Base-by-base conservation (phyloP, 2,888 invertebrate species). In the Alviniconcha strummeri region DNA sequence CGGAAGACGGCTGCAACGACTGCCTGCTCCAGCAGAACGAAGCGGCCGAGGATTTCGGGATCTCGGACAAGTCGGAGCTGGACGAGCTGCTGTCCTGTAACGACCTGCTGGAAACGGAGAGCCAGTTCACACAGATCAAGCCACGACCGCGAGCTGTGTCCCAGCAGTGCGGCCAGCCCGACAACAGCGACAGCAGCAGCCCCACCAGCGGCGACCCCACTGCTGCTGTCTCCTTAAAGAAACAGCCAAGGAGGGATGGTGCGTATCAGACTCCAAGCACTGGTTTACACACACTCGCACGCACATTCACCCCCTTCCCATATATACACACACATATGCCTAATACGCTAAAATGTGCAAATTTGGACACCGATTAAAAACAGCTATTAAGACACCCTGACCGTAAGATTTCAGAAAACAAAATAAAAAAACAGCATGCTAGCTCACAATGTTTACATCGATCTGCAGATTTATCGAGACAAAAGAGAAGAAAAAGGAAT, bases 241-340 rank as follows among this genome's bases (percentile, higher is more conserved):
- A 52, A 52, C 57, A 52, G 4, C 52, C 57, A 19, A 78, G 52
- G 15, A 78, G 78, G 64, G 78, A 78, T 64, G 78, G 78, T 64
- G 36, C 3, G 36, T 36, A 36, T 36, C 36, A 36, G 36, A 36
- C 36, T 36, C 36, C 36, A 36, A 36, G 36, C 36, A 36, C 36
- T 36, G 3, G 36, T 36, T 36, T 36, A 36, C 36, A 36, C 36
- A 36, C 36, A 36, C 36, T 36, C 36, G 36, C 36, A 36, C 36
- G 36, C 36, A 36, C 36, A 36, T 36, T 1, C 36, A 36, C 36
- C 36, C 3, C 8, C 57, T 77, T 55, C 7, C 9, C 17, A 6
- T 55, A 8, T 55, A 55, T 5, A 5, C 5, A n/a, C 17, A 5
- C n/a, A 6, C 4, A 7, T 55, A 75, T 11, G 55, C 17, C 69